Evolutionary conservation across 2,113 vertebrate species (phyloP), one percentile per base, ranked within the genome.

Genomic region (Podilymbus podiceps): DNA sequence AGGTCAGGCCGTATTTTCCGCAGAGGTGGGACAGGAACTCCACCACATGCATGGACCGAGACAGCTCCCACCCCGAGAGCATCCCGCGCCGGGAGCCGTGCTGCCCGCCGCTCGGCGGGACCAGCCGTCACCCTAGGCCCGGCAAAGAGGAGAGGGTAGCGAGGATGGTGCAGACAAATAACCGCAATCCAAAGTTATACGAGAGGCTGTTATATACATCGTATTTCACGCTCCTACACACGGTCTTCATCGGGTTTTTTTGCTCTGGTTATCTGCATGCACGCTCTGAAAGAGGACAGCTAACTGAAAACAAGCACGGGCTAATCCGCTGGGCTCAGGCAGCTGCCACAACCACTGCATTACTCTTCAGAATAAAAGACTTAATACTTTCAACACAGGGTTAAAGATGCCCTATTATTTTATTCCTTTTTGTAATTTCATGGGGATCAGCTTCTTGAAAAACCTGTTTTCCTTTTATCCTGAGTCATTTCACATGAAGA

Each of bases 381-480:
- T 4, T 1, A 30, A 10, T 19, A 8, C 23, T 73, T 87, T 23
- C 81, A 90, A 11, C 44, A 53, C 35, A 23, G 77, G 49, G 81
- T 93, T 91, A 92, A 95, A 78, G 60, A 27, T 4, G 7, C 17
- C 50, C 50, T 47, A 44, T 38, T 33, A 10, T 27, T 86, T 58
- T 56, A 20, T 58, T 24, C 27, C 60, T 85, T 64, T 44, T 17
- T 23, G 11, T 12, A 18, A 88, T 89, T 79, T 76, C 71, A 40
- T 22, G 27, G 24, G 75, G 42, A 77, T 68, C 78, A 33, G 49
- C 69, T 75, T 49, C 90, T 91, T 66, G 95, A 83, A 80, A 95
- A 95, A 93, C 88, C 91, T 88, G 95, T 83, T 95, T 90, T 82
- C 28, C 95, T 95, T 94, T 93, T 85, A 69, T 89, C 91, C 67